A percentile compares a stretch with the other conserved stretches of the same genome.
phyloP scores from a whole-genome alignment of 53 echinoderm and acorn worm genomes.

The Zoroaster sp. region DNA sequence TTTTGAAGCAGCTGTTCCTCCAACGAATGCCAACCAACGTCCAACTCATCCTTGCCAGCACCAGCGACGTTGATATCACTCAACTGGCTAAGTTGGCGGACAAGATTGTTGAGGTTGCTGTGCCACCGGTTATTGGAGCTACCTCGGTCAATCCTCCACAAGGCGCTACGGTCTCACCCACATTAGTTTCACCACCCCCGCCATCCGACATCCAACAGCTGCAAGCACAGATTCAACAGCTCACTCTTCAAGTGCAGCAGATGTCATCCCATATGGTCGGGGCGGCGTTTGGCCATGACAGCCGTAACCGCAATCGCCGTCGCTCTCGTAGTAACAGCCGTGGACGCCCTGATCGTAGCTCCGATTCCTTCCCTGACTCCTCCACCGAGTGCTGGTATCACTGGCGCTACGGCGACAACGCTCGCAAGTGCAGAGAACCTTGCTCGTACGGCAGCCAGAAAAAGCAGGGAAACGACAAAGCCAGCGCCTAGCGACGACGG shows the following conservation, averaged over 20 bases:
- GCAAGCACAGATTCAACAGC: not conserved
- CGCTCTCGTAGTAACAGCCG: not conserved
- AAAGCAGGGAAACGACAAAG: not conserved
- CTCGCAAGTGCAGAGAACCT: not conserved
- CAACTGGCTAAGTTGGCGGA: conserved; percentile 18
- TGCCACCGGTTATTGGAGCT: not conserved
- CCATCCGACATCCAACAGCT: not conserved
- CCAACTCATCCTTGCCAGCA: conserved; percentile 25
- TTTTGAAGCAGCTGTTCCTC: conserved; percentile 10
- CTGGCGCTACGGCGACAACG: not conserved
- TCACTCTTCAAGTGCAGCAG: not conserved
- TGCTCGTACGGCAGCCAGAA: no score
- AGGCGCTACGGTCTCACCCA: no score
- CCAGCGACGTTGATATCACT: not conserved
- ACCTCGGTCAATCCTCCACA: not conserved
- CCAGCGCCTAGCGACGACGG: no score
- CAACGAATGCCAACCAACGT: conserved; percentile 27
- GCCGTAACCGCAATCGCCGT: not conserved
- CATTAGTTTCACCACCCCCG: not conserved
- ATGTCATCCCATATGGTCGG: no score
- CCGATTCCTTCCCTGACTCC: no score
- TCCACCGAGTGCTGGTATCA: conserved; percentile 49
- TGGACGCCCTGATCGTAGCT: not conserved
- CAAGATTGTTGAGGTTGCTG: conserved; percentile 10
- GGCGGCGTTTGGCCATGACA: no score